These are phyloP conservation scores for Orchestes rusci DNA, from an alignment of 2,888 invertebrate species.

Conservation along the genomic window DNA sequence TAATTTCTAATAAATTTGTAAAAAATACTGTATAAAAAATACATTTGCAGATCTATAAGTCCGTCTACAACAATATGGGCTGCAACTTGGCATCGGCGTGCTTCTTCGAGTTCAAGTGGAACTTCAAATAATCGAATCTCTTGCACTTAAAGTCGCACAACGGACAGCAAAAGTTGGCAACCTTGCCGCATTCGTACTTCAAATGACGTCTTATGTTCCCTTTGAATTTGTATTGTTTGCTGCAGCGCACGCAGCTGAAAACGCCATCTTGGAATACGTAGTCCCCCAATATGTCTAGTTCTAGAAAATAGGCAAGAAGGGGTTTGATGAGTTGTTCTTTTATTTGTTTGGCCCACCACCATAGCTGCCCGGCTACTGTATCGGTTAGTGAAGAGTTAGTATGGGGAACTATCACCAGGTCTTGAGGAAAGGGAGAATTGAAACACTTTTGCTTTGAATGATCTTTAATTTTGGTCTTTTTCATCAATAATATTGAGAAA, in stretches of 20 bases:
- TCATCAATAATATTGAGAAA: too few species aligned
- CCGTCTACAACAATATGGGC: slow-evolving; percentile 14
- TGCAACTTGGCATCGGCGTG: slow-evolving; percentile 25
- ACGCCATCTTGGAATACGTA: slow-evolving; percentile 31
- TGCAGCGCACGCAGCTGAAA: slow-evolving; percentile 31
- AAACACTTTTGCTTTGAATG: too few species aligned
- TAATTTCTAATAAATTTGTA: not conserved
- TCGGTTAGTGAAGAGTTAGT: too few species aligned
- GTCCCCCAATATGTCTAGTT: slow-evolving; percentile 20
- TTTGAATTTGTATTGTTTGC: slow-evolving; percentile 34
- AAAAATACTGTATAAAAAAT: not conserved
- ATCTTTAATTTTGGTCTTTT: too few species aligned
- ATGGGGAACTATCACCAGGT: too few species aligned
- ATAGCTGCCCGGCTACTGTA: too few species aligned
- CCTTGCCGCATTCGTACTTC: slow-evolving; percentile 63
- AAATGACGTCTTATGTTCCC: slow-evolving; percentile 49
- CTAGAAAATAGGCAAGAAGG: slow-evolving; percentile 16
- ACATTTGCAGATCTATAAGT: not conserved
- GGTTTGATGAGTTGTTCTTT: too few species aligned
- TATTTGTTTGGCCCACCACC: too few species aligned
- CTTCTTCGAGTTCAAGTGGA: slow-evolving; percentile 35
- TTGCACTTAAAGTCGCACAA: slow-evolving; percentile 58
- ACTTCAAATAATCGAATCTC: slow-evolving; percentile 52
- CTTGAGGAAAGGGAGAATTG: too few species aligned
- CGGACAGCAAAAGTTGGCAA: slow-evolving; percentile 57